Base-by-base conservation (phyloP, 2,888 invertebrate genomes). In the Busseola fusca region DNA sequence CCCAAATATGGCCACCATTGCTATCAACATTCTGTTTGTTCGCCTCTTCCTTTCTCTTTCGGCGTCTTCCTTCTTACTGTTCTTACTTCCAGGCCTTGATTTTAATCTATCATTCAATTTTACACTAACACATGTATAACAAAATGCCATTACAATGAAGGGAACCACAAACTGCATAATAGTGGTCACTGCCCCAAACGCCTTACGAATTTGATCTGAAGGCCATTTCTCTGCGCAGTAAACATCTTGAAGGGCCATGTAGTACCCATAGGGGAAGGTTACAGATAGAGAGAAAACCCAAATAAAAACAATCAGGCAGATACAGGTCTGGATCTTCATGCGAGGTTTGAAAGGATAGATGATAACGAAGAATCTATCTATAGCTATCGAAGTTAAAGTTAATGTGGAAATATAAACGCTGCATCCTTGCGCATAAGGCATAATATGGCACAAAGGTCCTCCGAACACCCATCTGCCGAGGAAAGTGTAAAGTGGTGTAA, bases 321-420 rank as follows among this genome's bases (percentile, higher is more conserved):
- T 95, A 90, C 98, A 98, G 3, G 97, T 97, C 79, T 96, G 96
- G 72, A 97, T 96, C 92, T 97, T 97, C 98, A 98, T 98, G 65
- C 98, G 96, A 21, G 98, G 98, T 85, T 97, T 96, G 91, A 98
- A 98, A 0, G 98, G 98, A 90, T 98, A 97, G 75, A 98, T 97
- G 86, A 99, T 98, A 69, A 98, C 98, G 89, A 98, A 97, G 93
- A 98, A 99, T 76, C 99, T 96, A 93, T 99, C 99, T 79, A 98
- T 97, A n/a, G 99, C 98, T 82, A 99, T 99, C 37, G 98, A 98
- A 3, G 98, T 98, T 59, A 99, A 96, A 0, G 99, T 99, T 79
- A 98, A 95, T 0, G 98, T 98, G 56, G 98, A 98, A 83, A 98
- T 98, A 92, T 98, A 99, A 59, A 99, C 98, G 89, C 98, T 98